Conservation (phyloP, 2,797 vertebrate genomes). For the Tiaroga cobitis region DNA sequence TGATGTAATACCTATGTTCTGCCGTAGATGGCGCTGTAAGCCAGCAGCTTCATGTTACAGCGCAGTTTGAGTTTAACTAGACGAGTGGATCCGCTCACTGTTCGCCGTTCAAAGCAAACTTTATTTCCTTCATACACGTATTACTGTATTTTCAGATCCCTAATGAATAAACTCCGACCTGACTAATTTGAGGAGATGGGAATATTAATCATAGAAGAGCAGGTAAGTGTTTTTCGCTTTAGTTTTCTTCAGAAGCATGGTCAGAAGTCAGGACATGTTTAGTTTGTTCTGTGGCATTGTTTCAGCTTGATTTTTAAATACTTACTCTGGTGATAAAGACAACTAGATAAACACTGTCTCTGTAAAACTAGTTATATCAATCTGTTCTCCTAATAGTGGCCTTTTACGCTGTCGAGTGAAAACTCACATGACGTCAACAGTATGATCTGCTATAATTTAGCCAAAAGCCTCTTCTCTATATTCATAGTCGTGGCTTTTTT, state of each 20-base stretch:
- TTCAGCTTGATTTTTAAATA: background rate
- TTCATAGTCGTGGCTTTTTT: background rate
- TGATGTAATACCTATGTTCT: background rate
- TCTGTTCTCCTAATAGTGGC: background rate
- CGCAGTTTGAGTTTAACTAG: background rate
- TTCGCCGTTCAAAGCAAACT: background rate
- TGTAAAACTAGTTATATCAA: background rate
- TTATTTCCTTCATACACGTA: background rate
- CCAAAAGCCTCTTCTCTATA: too few species aligned
- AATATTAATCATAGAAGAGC: conserved; percentile 89
- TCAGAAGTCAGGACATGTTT: background rate
- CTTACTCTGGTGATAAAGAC: background rate
- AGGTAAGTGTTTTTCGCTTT: conserved; percentile 77
- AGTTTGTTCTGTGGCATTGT: background rate
- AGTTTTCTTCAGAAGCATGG: background rate
- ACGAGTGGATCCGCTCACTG: background rate
- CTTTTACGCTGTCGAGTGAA: too few species aligned
- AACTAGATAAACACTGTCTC: background rate
- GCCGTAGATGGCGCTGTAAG: conserved; percentile 8
- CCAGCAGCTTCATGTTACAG: conserved; percentile 23
- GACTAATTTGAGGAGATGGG: conserved; percentile 82
- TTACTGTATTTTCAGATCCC: conserved; percentile 47
- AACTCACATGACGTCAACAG: too few species aligned
- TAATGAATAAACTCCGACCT: conserved; percentile 75
- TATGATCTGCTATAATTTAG: too few species aligned